These are phyloP conservation scores for Machimus rusticus DNA, from an alignment of 2,888 invertebrate species.

Conservation along the genomic window DNA sequence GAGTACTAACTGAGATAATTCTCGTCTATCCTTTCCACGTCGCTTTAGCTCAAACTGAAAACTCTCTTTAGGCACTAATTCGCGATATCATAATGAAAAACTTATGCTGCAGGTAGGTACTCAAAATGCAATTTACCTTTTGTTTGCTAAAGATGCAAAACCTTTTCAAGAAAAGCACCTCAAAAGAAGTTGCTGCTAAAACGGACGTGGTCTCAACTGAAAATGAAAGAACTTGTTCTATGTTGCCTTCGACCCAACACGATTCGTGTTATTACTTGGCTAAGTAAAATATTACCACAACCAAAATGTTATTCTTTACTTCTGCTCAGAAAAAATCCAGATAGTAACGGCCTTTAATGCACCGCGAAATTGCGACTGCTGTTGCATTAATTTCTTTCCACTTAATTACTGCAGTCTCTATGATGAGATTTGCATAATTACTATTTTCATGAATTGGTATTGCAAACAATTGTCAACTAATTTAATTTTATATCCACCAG, in stretches of 20 bases:
- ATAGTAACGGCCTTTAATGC: background rate
- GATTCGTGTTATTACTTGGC: background rate
- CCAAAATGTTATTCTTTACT: slow-evolving; percentile 3
- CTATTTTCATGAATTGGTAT: background rate
- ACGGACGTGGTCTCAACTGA: background rate
- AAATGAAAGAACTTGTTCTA: slow-evolving; percentile 4
- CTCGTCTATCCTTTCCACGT: background rate
- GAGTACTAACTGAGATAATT: background rate
- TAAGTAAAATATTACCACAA: background rate
- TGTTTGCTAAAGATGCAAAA: background rate
- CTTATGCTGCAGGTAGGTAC: background rate
- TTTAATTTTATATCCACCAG: no score
- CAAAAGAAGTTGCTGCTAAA: background rate
- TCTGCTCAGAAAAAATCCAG: background rate
- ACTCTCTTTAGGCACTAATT: background rate
- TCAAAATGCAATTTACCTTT: background rate
- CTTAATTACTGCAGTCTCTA: background rate
- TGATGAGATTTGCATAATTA: background rate
- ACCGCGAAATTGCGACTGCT: background rate
- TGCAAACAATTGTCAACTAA: background rate
- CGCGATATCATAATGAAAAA: background rate
- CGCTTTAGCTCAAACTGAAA: background rate
- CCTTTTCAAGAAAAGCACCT: background rate
- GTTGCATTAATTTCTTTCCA: background rate
- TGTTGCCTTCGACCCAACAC: background rate